Conservation (phyloP, 2,888 invertebrate genomes). For the Oasisia sp. region DNA sequence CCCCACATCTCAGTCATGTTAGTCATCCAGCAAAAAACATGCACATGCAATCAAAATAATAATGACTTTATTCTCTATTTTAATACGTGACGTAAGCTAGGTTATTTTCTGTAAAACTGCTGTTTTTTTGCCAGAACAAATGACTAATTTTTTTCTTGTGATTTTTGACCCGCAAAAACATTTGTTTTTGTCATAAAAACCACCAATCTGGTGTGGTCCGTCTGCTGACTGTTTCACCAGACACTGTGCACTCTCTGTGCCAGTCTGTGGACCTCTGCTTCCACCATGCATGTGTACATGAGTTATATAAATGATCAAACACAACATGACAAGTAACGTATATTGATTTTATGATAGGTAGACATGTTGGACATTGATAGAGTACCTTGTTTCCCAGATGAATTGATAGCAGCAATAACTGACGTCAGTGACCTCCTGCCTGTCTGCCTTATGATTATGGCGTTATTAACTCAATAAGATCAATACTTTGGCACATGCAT, state of each 20-base stretch:
- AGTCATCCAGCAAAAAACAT: too few species aligned
- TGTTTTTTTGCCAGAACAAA: neutral
- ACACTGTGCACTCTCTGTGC: too few species aligned
- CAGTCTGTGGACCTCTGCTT: too few species aligned
- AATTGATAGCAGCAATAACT: neutral
- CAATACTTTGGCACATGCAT: neutral
- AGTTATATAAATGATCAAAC: neutral
- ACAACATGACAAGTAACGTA: neutral
- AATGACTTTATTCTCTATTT: too few species aligned
- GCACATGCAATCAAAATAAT: too few species aligned
- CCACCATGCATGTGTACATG: neutral
- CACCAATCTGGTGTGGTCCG: too few species aligned
- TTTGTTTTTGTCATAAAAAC: too few species aligned
- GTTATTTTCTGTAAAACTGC: neutral
- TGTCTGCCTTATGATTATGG: neutral
- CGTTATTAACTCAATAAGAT: neutral
- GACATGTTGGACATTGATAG: neutral
- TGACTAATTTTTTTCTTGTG: too few species aligned
- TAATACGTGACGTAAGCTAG: neutral
- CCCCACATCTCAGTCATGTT: too few species aligned
- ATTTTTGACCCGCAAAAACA: too few species aligned
- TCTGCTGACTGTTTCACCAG: too few species aligned
- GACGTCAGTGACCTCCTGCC: neutral
- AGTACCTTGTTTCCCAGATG: neutral
- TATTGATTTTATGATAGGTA: constrained; percentile 13